Conservation (phyloP, 1,140 invertebrate species). For the Drosophila mojavensis region DNA sequence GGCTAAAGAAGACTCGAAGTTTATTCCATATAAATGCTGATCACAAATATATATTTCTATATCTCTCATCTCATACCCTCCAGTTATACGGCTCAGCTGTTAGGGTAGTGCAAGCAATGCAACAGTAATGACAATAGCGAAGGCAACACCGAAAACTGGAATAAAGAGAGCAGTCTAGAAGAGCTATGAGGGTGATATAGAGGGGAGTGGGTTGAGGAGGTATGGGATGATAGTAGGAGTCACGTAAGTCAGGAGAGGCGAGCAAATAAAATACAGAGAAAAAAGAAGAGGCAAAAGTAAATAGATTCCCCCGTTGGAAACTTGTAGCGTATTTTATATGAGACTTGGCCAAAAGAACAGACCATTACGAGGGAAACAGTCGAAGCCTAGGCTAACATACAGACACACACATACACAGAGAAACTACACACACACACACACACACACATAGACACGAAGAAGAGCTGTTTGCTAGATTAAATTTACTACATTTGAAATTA, state of each 20-base stretch:
- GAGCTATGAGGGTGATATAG: no score
- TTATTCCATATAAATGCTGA: no score
- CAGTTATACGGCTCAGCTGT: neutral
- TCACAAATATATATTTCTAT: no score
- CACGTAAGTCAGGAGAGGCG: conserved; percentile 17
- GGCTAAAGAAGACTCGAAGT: no score
- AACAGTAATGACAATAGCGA: conserved; percentile 21
- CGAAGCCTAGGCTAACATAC: conserved; percentile 23
- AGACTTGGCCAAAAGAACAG: conserved; percentile 11
- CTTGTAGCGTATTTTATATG: conserved; percentile 59
- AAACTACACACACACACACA: neutral
- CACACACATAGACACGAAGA: conserved; percentile 2
- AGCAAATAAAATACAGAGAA: conserved; percentile 41
- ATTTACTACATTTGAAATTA: conserved; percentile 82
- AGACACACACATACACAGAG: conserved; percentile 10
- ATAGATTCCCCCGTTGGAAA: conserved; percentile 52
- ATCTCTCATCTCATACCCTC: no score
- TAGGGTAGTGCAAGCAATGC: conserved; percentile 24
- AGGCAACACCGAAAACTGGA: neutral
- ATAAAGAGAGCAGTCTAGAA: neutral
- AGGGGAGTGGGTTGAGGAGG: neutral
- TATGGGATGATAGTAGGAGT: neutral
- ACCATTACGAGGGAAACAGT: conserved; percentile 9
- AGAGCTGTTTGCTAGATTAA: conserved; percentile 74
- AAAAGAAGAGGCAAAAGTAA: conserved; percentile 31